Conservation (phyloP, 2,797 vertebrate genomes). For the Oreonectes daqikongensis region DNA sequence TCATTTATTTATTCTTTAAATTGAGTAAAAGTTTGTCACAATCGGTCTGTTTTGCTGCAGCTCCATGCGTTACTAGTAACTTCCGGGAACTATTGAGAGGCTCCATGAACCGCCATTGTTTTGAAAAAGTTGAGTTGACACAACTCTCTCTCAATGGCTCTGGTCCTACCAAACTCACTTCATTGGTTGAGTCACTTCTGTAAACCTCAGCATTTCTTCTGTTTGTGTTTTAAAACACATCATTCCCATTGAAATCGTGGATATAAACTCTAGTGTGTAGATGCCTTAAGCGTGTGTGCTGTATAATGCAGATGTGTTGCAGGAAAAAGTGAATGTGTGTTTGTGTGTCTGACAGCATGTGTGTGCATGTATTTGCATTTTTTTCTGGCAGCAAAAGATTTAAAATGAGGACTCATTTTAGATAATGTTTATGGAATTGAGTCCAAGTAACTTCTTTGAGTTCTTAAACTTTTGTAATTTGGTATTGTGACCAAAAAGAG, state of each 20-base stretch:
- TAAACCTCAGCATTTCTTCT: neutral
- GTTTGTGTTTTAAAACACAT: neutral
- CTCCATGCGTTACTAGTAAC: no score
- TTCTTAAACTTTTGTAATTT: neutral
- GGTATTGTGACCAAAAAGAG: slow-evolving; percentile 1
- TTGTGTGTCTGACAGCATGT: neutral
- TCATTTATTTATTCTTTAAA: no score
- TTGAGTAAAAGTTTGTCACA: no score
- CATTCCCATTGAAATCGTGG: neutral
- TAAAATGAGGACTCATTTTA: slow-evolving; percentile 10
- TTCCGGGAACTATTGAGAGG: no score
- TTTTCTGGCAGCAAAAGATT: slow-evolving; percentile 22
- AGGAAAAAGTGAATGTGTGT: slow-evolving; percentile 12
- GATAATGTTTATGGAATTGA: neutral
- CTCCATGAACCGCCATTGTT: no score
- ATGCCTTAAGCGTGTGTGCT: neutral
- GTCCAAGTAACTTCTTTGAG: neutral
- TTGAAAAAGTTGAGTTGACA: no score
- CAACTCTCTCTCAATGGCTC: no score
- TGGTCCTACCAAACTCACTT: no score
- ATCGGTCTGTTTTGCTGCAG: no score
- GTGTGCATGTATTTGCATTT: slow-evolving; percentile 7
- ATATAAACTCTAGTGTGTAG: slow-evolving; percentile 37
- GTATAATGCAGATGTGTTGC: slow-evolving; percentile 27
- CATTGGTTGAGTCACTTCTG: no score